These are phyloP conservation scores for Leptinotarsa lineolata DNA, from an alignment of 1,140 invertebrate species.

Conservation along the genomic window DNA sequence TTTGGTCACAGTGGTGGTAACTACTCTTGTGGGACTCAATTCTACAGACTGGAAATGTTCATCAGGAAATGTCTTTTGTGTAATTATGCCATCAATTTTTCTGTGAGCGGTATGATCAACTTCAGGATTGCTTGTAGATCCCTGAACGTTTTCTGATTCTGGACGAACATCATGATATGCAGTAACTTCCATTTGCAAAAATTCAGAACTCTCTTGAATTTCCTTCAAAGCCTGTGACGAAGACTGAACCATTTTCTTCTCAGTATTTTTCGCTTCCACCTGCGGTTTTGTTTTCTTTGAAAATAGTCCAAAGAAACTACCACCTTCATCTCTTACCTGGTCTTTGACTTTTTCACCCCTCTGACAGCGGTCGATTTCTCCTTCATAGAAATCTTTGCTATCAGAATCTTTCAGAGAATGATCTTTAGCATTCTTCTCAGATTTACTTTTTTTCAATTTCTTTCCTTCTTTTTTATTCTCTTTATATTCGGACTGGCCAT, in stretches of 20 bases:
- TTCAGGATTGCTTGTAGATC: neutral
- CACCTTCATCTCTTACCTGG: constrained; percentile 18
- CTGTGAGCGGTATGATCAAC: neutral
- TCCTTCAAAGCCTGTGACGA: constrained; percentile 9
- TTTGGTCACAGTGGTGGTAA: constrained; percentile 31
- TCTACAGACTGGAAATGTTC: constrained; percentile 15
- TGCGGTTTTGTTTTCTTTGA: constrained; percentile 42
- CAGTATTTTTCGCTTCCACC: constrained; percentile 25
- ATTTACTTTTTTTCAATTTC: constrained; percentile 9
- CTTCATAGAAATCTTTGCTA: constrained; percentile 44
- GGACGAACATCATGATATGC: constrained; percentile 37
- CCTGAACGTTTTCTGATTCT: neutral
- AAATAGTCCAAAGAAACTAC: constrained; percentile 39
- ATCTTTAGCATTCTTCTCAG: constrained; percentile 16
- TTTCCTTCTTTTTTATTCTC: neutral
- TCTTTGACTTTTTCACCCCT: constrained; percentile 27
- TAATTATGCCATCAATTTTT: too few species aligned
- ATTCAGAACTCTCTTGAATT: constrained; percentile 35
- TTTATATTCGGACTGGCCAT: neutral
- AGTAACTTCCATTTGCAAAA: constrained; percentile 41
- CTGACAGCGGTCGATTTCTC: constrained; percentile 43
- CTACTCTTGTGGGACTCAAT: constrained; percentile 25
- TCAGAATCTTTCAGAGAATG: constrained; percentile 13
- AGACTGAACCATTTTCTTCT: constrained; percentile 7
- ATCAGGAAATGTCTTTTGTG: too few species aligned